phyloP scores from a whole-genome alignment of 2,888 invertebrate genomes.

The Thera obeliscata region DNA sequence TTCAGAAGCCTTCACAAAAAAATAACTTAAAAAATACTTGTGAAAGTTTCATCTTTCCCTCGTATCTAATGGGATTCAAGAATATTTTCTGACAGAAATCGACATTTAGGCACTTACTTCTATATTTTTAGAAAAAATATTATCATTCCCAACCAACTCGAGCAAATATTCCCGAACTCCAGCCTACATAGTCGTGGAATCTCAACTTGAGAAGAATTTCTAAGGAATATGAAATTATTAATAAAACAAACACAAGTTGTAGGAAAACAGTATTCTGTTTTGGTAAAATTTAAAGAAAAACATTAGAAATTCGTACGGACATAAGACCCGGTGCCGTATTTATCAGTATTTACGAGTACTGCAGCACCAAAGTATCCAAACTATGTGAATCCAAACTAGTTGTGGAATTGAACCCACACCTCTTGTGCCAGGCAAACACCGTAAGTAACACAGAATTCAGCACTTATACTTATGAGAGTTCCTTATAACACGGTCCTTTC shows the following conservation, averaged over 20 bases:
- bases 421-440: no score
- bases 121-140: conserved; percentile 7
- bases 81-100: not conserved
- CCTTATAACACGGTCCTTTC: no score
- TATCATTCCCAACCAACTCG: conserved; percentile 6
- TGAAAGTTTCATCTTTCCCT: no score
- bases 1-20: no score
- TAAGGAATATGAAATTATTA: not conserved
- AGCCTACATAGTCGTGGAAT: not conserved
- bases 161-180: conserved; percentile 6
- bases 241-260: not conserved
- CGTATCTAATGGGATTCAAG: not conserved
- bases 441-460: not conserved
- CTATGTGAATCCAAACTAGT: no score
- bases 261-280: not conserved
- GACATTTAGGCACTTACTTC: not conserved
- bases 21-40: no score
- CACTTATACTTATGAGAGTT: not conserved
- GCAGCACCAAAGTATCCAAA: no score
- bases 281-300: not conserved
- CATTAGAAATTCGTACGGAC: no score
- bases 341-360: no score
- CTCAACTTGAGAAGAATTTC: not conserved
- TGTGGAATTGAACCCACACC: no score
- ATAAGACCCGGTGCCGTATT: no score